Percentiles rank a stretch among this genome's conserved stretches.
Conservation (phyloP, 2,888 invertebrate genomes). For the Catocala fraxini region DNA sequence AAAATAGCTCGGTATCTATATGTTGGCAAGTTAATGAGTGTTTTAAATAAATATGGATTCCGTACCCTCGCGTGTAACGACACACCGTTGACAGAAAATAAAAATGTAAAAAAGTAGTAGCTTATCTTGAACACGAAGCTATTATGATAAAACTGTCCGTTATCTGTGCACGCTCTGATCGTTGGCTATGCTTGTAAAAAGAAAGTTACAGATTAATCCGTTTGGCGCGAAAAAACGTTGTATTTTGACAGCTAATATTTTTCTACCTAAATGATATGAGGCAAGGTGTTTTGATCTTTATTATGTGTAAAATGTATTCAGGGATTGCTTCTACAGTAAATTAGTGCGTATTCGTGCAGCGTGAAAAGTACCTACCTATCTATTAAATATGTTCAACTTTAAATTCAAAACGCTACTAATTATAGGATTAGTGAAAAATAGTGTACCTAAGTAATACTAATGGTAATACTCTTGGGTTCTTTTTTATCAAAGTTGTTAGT, state of each 20-base stretch:
- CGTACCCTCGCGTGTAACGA: constrained; percentile 54
- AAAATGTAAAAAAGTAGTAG: constrained; percentile 63
- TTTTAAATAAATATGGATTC: constrained; percentile 40
- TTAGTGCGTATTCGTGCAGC: too few relatives aligned
- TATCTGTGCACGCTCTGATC: constrained; percentile 56
- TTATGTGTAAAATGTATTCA: not conserved
- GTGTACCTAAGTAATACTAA: too few relatives aligned
- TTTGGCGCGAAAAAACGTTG: constrained; percentile 40
- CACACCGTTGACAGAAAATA: constrained; percentile 54
- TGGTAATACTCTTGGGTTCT: too few relatives aligned
- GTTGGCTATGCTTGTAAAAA: constrained; percentile 58
- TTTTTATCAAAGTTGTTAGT: too few relatives aligned
- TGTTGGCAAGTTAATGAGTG: too few relatives aligned
- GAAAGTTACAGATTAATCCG: constrained; percentile 44
- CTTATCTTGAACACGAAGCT: constrained; percentile 72
- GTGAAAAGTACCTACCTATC: too few relatives aligned
- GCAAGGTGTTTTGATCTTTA: not conserved
- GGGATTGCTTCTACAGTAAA: too few relatives aligned
- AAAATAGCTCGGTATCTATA: not conserved
- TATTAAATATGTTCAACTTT: too few relatives aligned
- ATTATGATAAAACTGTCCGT: constrained; percentile 73
- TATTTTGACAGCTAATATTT: constrained; percentile 5
- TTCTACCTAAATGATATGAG: not conserved
- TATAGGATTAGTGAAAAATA: too few relatives aligned
- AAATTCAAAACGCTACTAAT: too few relatives aligned